Base-by-base conservation (phyloP, 2,888 invertebrate genomes). In the Agelastica alni region DNA sequence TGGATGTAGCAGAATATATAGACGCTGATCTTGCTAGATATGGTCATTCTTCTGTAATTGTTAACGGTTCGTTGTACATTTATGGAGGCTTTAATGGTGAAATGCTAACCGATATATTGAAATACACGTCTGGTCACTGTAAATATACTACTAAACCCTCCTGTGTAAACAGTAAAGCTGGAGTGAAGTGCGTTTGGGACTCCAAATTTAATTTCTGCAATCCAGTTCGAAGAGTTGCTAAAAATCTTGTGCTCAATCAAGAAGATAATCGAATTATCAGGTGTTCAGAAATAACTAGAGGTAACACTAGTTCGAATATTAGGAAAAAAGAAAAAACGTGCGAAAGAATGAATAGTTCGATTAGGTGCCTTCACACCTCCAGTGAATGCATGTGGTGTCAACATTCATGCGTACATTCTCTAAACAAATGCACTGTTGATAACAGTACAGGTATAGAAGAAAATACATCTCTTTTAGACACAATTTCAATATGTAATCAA, bases 21-120 rank as follows among this genome's bases (percentile, higher is more conserved):
- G 77, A 80, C 56, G 79, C 84, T 1, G 87, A 89, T 73, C 75
- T 91, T 53, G 85, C 91, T 1, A 78, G 91, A 14, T 88, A 84
- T 70, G 94, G 94, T 0, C 94, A 95, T 75, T 85, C 87, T 14
- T 86, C 91, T 0, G 86, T 86, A 0, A 79, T 85, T 2, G 88
- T 89, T 67, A 85, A 86, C 61, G 83, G 83, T 39, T 82, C 85
- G 0, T 81, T 93, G 68, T 92, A 87, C 65, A 84, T 94, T 45
- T 89, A 89, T 71, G 93, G 88, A 16, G 98, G 98, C 0, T 99
- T 98, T 76, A 93, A 96, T 76, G 97, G 98, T 0, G 88, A 93
- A 53, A 88, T 98, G 80, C 80, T 95, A n/a, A 89, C 89, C 18
- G 96, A 97, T 75, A 86, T 96, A 72, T 75, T 96, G 3, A 82